These are phyloP conservation scores for Resseliella maxima DNA, from an alignment of 2,888 invertebrate genomes.

Conservation along the genomic window DNA sequence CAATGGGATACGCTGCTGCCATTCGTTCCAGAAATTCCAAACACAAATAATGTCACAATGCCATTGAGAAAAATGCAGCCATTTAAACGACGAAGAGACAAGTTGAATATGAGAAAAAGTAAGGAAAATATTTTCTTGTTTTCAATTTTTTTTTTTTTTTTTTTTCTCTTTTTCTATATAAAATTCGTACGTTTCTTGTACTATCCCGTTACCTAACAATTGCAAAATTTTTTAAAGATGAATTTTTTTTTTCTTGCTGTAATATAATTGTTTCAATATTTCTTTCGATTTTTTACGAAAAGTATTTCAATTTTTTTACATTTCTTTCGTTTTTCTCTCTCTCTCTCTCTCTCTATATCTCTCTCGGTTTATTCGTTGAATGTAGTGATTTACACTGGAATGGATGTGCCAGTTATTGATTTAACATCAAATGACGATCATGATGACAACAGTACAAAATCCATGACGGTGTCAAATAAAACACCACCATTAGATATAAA, in stretches of 20 bases:
- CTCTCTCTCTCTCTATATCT: no score
- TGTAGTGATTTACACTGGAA: background rate
- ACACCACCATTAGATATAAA: conserved; percentile 7
- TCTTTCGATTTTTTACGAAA: no score
- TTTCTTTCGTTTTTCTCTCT: no score
- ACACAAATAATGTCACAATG: background rate
- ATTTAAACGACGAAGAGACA: background rate
- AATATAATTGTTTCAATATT: no score
- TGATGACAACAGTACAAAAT: background rate
- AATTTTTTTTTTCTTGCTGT: no score
- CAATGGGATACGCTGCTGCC: background rate
- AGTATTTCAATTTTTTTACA: no score
- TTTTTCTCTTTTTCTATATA: no score
- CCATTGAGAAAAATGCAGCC: background rate
- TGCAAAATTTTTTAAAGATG: no score
- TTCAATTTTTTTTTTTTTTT: no score
- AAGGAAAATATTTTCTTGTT: no score
- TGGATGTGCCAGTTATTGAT: background rate
- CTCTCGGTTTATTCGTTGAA: background rate
- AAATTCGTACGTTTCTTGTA: no score
- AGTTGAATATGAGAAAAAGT: background rate
- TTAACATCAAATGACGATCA: background rate
- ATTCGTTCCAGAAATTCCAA: background rate
- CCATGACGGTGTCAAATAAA: background rate
- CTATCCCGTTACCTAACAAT: no score